Conservation (phyloP, 2,888 invertebrate species). For the Meliscaeva auricollis region DNA sequence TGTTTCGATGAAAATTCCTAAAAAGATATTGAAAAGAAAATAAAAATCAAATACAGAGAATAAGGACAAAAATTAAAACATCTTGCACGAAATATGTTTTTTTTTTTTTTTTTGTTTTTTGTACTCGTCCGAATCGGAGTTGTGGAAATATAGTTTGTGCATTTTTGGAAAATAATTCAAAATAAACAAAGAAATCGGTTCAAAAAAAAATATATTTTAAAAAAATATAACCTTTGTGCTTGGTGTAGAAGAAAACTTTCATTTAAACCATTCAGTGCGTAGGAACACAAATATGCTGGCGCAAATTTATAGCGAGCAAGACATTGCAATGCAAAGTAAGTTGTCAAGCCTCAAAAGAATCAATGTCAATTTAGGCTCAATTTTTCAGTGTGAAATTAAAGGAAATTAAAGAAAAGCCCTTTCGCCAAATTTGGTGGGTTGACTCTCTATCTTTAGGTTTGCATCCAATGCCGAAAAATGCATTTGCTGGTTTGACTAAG, state of each 20-base stretch:
- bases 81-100: slow-evolving; percentile 60
- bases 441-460: too few relatives aligned
- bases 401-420: too few relatives aligned
- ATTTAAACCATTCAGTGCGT: slow-evolving; percentile 8
- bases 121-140: slow-evolving; percentile 56
- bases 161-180: slow-evolving; percentile 78
- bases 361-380: too few relatives aligned
- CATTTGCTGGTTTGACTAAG: too few relatives aligned
- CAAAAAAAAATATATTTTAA: slow-evolving; percentile 23
- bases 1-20: slow-evolving; percentile 84
- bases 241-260: slow-evolving; percentile 4
- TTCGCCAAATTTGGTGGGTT: too few relatives aligned
- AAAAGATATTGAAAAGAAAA: slow-evolving; percentile 79
- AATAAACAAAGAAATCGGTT: slow-evolving; percentile 74
- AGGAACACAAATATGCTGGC: not conserved
- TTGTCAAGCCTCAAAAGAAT: too few relatives aligned
- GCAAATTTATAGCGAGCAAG: not conserved
- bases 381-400: too few relatives aligned
- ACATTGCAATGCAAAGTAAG: too few relatives aligned
- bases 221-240: slow-evolving; percentile 28
- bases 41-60: slow-evolving; percentile 76
- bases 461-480: too few relatives aligned
- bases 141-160: slow-evolving; percentile 52
- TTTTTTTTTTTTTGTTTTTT: slow-evolving; percentile 37
- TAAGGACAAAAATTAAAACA: slow-evolving; percentile 59